Percentiles rank a stretch among this genome's conserved stretches.
Conservation (phyloP, 2,797 vertebrate species). For the Phrynocephalus vlangalii region DNA sequence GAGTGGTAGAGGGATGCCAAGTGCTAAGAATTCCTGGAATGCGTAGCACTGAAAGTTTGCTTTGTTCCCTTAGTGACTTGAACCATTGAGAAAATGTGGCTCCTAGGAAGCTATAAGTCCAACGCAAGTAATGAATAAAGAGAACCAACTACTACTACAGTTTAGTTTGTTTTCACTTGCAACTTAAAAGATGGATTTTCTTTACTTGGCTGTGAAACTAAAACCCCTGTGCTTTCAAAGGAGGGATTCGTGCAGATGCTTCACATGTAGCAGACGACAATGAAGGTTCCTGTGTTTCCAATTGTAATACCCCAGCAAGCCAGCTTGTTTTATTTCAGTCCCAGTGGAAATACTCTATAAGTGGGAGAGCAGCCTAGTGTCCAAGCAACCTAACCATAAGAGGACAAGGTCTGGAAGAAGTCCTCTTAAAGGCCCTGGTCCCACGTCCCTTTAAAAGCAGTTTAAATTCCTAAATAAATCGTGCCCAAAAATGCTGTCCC, state of each 20-base stretch:
- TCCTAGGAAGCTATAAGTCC: constrained; percentile 81
- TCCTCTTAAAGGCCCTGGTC: constrained; percentile 8
- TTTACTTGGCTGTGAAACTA: constrained; percentile 72
- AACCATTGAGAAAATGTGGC: constrained; percentile 83
- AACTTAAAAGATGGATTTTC: constrained; percentile 78
- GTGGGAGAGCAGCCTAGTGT: constrained; percentile 51
- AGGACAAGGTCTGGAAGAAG: constrained; percentile 1
- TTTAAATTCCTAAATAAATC: too few relatives aligned
- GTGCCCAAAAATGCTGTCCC: too few relatives aligned
- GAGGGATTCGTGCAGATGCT: constrained; percentile 69
- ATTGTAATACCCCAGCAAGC: constrained; percentile 57
- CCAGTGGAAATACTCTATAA: constrained; percentile 67
- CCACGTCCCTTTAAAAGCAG: too few relatives aligned
- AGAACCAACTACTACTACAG: constrained; percentile 64
- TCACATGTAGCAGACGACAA: constrained; percentile 64
- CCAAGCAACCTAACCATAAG: constrained; percentile 24
- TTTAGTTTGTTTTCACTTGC: constrained; percentile 80
- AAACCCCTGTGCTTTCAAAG: constrained; percentile 69
- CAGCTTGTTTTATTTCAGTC: constrained; percentile 53
- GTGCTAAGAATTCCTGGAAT: constrained; percentile 95
- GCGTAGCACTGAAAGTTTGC: constrained; percentile 93
- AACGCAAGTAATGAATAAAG: constrained; percentile 76
- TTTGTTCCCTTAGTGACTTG: constrained; percentile 94
- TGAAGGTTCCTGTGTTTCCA: constrained; percentile 58
- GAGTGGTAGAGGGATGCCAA: constrained; percentile 87